A percentile compares a stretch with the other conserved stretches of the same genome.
Evolutionary conservation across 2,888 invertebrate species (phyloP).

Genomic region (Baronia brevicornis): DNA sequence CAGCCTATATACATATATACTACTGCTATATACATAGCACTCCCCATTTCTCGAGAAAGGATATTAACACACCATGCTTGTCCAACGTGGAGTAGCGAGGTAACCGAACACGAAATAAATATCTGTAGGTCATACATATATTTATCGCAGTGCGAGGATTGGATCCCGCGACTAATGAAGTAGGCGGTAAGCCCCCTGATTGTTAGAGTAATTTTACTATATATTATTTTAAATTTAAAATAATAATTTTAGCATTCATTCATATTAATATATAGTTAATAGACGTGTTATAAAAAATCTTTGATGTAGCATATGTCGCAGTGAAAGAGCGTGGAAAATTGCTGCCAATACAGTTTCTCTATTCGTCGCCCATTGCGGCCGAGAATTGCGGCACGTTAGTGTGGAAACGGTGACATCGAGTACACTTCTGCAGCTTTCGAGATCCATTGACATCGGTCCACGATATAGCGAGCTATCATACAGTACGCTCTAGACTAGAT

Average conservation of each 20-base stretch:
- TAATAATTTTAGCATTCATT: constrained; percentile 1
- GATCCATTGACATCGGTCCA: constrained; percentile 31
- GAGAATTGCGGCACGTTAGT: constrained; percentile 34
- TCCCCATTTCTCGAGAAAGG: too few species aligned
- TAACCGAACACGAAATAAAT: too few species aligned
- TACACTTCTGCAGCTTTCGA: constrained; percentile 46
- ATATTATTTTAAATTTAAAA: too few species aligned
- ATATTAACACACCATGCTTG: too few species aligned
- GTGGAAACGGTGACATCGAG: constrained; percentile 41
- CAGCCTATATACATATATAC: too few species aligned
- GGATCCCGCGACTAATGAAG: too few species aligned
- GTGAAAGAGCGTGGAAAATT: constrained; percentile 5
- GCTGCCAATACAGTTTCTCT: constrained; percentile 37
- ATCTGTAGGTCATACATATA: too few species aligned
- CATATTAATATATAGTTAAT: background rate
- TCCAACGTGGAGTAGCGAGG: too few species aligned
- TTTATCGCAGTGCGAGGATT: too few species aligned
- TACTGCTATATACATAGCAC: too few species aligned
- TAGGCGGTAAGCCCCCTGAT: too few species aligned
- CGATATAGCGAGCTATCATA: constrained; percentile 24
- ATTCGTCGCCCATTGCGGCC: constrained; percentile 32
- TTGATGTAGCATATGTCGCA: constrained; percentile 1
- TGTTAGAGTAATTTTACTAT: too few species aligned
- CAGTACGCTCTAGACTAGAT: constrained; percentile 17
- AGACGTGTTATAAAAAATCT: background rate